Conservation (phyloP, 2,797 vertebrate genomes). For the Coreius guichenoti region DNA sequence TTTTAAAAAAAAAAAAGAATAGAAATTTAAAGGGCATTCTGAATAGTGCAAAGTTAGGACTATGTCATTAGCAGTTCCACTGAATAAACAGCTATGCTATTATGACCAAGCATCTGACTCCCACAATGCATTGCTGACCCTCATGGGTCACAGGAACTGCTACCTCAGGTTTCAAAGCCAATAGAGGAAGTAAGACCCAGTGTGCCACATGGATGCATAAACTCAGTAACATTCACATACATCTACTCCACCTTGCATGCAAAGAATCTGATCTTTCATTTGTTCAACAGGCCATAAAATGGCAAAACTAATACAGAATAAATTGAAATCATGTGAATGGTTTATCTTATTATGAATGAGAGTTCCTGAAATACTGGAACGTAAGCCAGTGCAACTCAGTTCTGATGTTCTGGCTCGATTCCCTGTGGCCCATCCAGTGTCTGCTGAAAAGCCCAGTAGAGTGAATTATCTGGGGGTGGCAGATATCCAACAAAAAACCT, state of each 20-base stretch:
- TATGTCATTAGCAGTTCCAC: constrained; percentile 68
- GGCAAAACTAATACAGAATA: neutral
- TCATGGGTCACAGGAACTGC: constrained; percentile 66
- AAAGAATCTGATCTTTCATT: neutral
- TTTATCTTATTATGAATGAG: constrained; percentile 8
- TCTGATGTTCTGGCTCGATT: constrained; percentile 39
- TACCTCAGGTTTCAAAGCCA: constrained; percentile 67
- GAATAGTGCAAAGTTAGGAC: constrained; percentile 47
- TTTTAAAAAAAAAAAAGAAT: neutral
- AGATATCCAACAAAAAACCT: constrained; percentile 73
- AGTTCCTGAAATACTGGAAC: constrained; percentile 1
- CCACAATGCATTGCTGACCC: constrained; percentile 68
- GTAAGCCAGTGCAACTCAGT: constrained; percentile 15
- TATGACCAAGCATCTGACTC: constrained; percentile 55
- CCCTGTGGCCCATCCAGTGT: constrained; percentile 39
- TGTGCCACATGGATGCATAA: constrained; percentile 59
- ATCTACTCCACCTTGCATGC: neutral
- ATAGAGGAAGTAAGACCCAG: neutral
- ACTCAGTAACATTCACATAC: neutral
- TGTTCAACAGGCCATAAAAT: neutral
- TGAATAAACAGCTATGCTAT: constrained; percentile 53
- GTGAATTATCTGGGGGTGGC: constrained; percentile 74
- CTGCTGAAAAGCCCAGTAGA: constrained; percentile 63
- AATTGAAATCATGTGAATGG: neutral
- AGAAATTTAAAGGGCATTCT: neutral